A percentile compares a stretch with the other conserved stretches of the same genome.
These are phyloP conservation scores for Piscicola geometra DNA, from an alignment of 2,888 invertebrate genomes.

Conservation along the genomic window DNA sequence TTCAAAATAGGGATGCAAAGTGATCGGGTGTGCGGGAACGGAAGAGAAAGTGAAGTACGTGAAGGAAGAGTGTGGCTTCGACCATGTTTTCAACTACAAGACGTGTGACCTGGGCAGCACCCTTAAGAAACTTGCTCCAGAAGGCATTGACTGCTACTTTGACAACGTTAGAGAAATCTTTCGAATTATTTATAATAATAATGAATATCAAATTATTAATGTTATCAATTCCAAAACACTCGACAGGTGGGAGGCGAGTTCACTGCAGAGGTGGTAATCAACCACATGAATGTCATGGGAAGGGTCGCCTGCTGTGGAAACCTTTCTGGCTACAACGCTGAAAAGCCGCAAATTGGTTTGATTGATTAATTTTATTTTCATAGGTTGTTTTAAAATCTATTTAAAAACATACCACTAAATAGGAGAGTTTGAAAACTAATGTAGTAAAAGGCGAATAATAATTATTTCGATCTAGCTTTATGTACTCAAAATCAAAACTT, in stretches of 20 bases:
- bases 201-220: no score
- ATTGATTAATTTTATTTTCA: background rate
- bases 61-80: constrained; percentile 64
- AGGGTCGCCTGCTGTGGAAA: constrained; percentile 64
- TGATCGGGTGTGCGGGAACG: constrained; percentile 69
- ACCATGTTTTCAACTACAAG: constrained; percentile 70
- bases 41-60: constrained; percentile 70
- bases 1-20: constrained; percentile 59
- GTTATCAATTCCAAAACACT: no score
- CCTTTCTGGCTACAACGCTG: constrained; percentile 65
- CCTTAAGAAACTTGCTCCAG: constrained; percentile 64
- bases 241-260: constrained; percentile 67
- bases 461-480: background rate
- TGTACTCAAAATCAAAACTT: background rate
- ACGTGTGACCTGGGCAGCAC: constrained; percentile 60
- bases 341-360: constrained; percentile 31
- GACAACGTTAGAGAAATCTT: no score
- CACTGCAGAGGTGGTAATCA: constrained; percentile 61
- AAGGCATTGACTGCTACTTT: constrained; percentile 73
- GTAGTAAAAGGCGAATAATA: background rate
- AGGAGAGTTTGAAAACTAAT: no score
- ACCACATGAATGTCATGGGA: constrained; percentile 64
- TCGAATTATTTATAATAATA: no score
- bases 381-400: background rate
- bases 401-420: no score